These are phyloP conservation scores for Reticulitermes speratus DNA, from an alignment of 1,140 invertebrate species.

Conservation along the genomic window DNA sequence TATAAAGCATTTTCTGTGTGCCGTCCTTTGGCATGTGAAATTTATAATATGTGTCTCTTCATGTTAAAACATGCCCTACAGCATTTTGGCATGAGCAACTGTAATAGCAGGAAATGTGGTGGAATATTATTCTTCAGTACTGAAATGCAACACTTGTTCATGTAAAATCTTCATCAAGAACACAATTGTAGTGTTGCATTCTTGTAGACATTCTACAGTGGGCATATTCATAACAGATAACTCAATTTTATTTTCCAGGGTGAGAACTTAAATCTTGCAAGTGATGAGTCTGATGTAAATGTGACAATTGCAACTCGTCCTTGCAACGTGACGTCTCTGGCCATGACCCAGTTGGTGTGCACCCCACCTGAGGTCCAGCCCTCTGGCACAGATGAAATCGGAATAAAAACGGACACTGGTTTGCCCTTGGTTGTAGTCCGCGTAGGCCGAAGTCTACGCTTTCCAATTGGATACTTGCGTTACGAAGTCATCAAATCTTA, in stretches of 20 bases:
- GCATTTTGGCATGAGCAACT: too few species aligned
- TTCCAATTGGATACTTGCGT: slow-evolving; percentile 51
- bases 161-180: too few species aligned
- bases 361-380: slow-evolving; percentile 84
- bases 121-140: too few species aligned
- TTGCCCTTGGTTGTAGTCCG: slow-evolving; percentile 86
- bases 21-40: too few species aligned
- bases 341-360: slow-evolving; percentile 84
- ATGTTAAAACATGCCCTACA: too few species aligned
- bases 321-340: slow-evolving; percentile 92
- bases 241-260: slow-evolving; percentile 53
- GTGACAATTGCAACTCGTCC: slow-evolving; percentile 85
- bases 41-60: too few species aligned
- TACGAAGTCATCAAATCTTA: slow-evolving; percentile 86
- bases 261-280: slow-evolving; percentile 85
- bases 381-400: slow-evolving; percentile 81
- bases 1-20: too few species aligned
- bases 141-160: too few species aligned
- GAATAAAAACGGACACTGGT: slow-evolving; percentile 69
- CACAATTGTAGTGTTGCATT: too few species aligned
- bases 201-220: too few species aligned
- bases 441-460: slow-evolving; percentile 82
- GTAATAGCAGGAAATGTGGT: too few species aligned
- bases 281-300: slow-evolving; percentile 88
- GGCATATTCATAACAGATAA: background rate